Percentiles rank a stretch among this genome's conserved stretches.
Evolutionary conservation across 2,113 vertebrate species (phyloP).

Genomic region (Calidris pygmaea): DNA sequence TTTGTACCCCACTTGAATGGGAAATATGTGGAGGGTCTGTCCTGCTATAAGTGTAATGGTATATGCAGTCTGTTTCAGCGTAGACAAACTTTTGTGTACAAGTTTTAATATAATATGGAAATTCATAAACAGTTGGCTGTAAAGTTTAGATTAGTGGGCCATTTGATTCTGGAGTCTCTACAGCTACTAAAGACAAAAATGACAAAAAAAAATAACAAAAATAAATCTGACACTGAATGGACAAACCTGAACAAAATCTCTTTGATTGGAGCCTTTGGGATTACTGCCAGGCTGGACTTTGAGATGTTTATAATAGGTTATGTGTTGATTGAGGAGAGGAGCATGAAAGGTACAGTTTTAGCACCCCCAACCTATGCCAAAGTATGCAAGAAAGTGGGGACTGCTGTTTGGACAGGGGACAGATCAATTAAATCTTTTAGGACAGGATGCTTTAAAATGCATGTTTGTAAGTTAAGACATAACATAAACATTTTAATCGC

Average conservation of each 20-base stretch:
- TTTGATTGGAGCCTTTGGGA: slow-evolving; percentile 66
- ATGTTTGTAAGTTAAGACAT: slow-evolving; percentile 57
- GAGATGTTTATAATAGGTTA: slow-evolving; percentile 65
- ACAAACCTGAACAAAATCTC: slow-evolving; percentile 67
- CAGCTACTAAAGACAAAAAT: slow-evolving; percentile 58
- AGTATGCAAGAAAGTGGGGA: neutral
- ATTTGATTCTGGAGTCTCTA: neutral
- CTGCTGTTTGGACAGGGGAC: slow-evolving; percentile 38
- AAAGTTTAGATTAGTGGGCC: neutral
- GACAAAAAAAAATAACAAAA: slow-evolving; percentile 40
- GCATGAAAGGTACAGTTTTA: slow-evolving; percentile 49
- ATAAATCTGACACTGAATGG: slow-evolving; percentile 55
- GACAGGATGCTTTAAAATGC: slow-evolving; percentile 56
- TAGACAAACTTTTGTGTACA: neutral
- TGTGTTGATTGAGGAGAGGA: slow-evolving; percentile 67
- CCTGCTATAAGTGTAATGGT: neutral
- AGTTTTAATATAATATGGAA: neutral
- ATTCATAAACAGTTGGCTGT: slow-evolving; percentile 14
- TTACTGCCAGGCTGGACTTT: slow-evolving; percentile 55
- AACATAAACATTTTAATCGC: slow-evolving; percentile 55
- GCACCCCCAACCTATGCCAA: slow-evolving; percentile 1
- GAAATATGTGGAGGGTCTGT: neutral
- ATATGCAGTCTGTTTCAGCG: neutral
- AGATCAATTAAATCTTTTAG: slow-evolving; percentile 62
- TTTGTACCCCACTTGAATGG: neutral